phyloP scores from a whole-genome alignment of 1,140 invertebrate genomes.

The Calliopsis andreniformis region DNA sequence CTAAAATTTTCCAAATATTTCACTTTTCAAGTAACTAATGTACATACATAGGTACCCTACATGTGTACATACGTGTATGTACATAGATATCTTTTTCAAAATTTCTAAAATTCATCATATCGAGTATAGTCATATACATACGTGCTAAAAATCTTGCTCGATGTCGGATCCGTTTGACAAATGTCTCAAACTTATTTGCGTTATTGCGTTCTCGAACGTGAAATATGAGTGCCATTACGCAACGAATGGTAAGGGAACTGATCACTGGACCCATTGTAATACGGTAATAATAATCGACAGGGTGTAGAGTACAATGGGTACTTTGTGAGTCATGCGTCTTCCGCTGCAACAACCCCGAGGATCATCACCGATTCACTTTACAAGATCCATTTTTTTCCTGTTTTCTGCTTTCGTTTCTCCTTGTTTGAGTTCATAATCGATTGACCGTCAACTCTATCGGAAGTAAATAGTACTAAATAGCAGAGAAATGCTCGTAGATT shows the following conservation, averaged over 20 bases:
- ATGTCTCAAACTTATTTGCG: conserved; percentile 26
- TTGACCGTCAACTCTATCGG: background rate
- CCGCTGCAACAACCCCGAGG: conserved; percentile 24
- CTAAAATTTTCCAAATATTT: too few species aligned
- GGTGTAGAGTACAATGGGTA: conserved; percentile 44
- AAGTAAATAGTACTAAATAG: conserved; percentile 1
- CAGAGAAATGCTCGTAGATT: too few species aligned
- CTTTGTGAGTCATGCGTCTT: conserved; percentile 50
- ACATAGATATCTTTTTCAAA: too few species aligned
- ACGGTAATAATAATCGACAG: conserved; percentile 44
- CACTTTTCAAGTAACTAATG: too few species aligned
- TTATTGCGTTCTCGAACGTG: conserved; percentile 42
- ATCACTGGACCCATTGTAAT: conserved; percentile 40
- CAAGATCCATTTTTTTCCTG: conserved; percentile 3
- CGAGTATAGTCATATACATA: too few species aligned
- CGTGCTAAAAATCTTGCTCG: too few species aligned
- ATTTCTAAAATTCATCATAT: too few species aligned
- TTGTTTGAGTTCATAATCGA: background rate
- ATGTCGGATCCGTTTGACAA: background rate
- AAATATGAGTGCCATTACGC: conserved; percentile 45
- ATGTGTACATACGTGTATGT: too few species aligned
- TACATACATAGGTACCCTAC: too few species aligned
- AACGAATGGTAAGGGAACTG: conserved; percentile 35
- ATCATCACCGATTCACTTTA: conserved; percentile 40
- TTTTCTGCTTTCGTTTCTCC: background rate